Evolutionary conservation across 2,888 invertebrate genomes (phyloP), one percentile per base, ranked within the genome.

Genomic region (Ommatoiulus sabulosus): DNA sequence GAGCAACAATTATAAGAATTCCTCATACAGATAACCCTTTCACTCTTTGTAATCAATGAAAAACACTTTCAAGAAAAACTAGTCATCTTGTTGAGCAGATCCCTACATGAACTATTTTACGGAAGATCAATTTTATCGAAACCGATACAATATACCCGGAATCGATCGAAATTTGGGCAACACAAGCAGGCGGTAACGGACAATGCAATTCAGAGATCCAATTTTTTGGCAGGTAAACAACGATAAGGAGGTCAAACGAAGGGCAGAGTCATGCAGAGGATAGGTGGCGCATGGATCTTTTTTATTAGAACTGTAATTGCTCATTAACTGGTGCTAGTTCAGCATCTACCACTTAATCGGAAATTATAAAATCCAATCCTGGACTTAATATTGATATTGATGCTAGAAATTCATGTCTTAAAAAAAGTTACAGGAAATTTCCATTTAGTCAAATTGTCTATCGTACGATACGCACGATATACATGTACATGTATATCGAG

Each of bases 1-100:
- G 72, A 72, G 72, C 72, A 72, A 72, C 72, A 72, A 72, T 72
- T 63, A 63, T 63, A 72, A 20, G 63, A 20, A 63, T 63, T 63
- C 15, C 20, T 8, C 63, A 63, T 15, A 57, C 57, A 57, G 63
- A 63, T n/a, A 72, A 24, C n/a, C 72, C 72, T 72, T 5, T 72
- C 52, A 12, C 72, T 72, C 24, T 24, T 24, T 72, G 24, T 24
- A 72, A 24, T 72, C 72, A 72, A 24, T 72, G 8, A 72, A 72
- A 52, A 15, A 24, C 72, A 24, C 24, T 24, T 24, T 35, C 35
- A 35, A 24, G 8, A 72, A 72, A 4, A 7, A 24, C 72, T 72
- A 72, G 24, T 72, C 72, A 24, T 72, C 72, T 24, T 24, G 24
- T 72, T 72, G 72, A 72, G 72, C 72, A 72, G 72, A 72, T 24